Conservation (phyloP, 2,797 vertebrate species). For the Sebastes diaconus region DNA sequence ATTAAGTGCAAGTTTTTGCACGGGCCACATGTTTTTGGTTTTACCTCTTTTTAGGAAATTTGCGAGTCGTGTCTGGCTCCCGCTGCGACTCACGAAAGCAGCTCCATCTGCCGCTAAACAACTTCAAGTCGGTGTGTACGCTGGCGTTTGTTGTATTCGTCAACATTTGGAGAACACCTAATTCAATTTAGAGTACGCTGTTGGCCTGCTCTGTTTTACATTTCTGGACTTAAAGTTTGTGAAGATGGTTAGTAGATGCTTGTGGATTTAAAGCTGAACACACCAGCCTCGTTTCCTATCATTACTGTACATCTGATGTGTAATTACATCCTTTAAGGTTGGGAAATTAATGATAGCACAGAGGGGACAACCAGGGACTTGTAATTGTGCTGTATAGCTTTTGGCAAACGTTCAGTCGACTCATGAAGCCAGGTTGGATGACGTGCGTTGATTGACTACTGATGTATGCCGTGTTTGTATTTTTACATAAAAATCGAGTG, state of each 20-base stretch:
- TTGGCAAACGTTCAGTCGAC: background rate
- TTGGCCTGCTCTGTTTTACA: background rate
- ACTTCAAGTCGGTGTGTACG: conserved; percentile 4
- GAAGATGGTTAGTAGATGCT: background rate
- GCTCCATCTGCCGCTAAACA: background rate
- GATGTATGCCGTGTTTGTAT: background rate
- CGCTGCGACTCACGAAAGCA: background rate
- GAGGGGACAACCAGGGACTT: background rate
- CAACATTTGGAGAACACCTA: conserved; percentile 2
- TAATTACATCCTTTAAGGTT: conserved; percentile 8
- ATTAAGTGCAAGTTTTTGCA: conserved; percentile 31
- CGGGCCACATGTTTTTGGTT: conserved; percentile 42
- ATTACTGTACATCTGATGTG: background rate
- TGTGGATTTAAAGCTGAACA: background rate
- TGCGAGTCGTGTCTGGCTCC: conserved; percentile 23
- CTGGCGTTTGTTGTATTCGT: conserved; percentile 8
- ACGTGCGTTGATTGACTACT: background rate
- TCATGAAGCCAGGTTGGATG: background rate
- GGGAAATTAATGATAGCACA: background rate
- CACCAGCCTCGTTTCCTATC: conserved; percentile 2
- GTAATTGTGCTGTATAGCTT: background rate
- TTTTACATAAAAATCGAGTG: background rate
- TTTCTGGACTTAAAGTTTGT: background rate
- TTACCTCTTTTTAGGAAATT: conserved; percentile 38
- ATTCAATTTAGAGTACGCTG: conserved; percentile 6